Conservation (phyloP, 2,113 vertebrate species). For the Anoplopoma fimbria region DNA sequence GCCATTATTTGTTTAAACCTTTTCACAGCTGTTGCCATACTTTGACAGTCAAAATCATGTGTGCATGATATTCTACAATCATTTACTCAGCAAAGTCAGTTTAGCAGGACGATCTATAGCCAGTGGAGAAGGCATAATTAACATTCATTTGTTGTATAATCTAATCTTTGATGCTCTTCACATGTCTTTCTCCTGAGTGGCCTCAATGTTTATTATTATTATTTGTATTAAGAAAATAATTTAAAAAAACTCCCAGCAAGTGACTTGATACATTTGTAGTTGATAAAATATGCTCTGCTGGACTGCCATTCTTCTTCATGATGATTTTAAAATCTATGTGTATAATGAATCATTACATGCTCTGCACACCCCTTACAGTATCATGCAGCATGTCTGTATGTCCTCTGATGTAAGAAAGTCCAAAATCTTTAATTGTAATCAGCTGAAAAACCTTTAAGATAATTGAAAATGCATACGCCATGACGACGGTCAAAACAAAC, state of each 20-base stretch:
- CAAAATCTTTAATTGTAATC: neutral
- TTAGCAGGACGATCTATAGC: neutral
- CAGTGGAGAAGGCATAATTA: neutral
- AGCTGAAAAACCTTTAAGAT: slow-evolving; percentile 11
- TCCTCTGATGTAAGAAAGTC: neutral
- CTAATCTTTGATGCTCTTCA: neutral
- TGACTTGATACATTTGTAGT: neutral
- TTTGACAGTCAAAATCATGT: slow-evolving; percentile 15
- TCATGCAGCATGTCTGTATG: neutral
- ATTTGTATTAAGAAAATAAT: neutral
- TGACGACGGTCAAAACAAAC: neutral
- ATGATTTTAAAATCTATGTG: neutral
- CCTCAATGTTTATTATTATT: neutral
- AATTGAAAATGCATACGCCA: neutral
- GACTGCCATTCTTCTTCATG: neutral
- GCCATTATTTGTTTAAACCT: slow-evolving; percentile 2
- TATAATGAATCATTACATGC: neutral
- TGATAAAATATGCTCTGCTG: neutral
- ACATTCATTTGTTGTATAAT: neutral
- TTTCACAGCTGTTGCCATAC: neutral
- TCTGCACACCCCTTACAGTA: neutral
- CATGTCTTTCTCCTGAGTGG: neutral
- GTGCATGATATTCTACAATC: neutral
- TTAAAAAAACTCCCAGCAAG: neutral
- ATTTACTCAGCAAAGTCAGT: slow-evolving; percentile 3